phyloP scores from a whole-genome alignment of 2,797 vertebrate species.

The Gymnopithys bicolor region DNA sequence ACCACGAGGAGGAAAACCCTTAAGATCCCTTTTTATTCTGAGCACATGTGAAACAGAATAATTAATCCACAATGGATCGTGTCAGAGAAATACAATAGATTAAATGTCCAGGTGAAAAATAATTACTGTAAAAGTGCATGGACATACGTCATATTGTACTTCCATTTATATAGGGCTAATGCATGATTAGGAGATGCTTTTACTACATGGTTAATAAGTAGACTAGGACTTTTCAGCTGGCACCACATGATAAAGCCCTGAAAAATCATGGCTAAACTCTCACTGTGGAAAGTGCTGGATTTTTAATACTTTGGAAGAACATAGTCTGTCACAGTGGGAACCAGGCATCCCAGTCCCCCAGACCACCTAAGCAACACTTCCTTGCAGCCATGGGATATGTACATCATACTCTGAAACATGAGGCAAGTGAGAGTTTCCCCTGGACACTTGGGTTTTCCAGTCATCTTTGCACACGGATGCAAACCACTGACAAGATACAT shows the following conservation, averaged over 20 bases:
- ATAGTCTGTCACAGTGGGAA: not conserved
- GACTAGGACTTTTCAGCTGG: not conserved
- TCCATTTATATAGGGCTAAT: not conserved
- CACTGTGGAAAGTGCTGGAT: not conserved
- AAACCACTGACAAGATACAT: fast-evolving
- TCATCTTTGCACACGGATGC: not conserved
- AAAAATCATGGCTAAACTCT: not conserved
- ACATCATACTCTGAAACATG: not conserved
- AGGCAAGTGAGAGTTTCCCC: not conserved
- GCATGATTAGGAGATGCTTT: not conserved
- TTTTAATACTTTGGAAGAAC: not conserved
- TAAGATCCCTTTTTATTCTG: not conserved
- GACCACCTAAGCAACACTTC: not conserved
- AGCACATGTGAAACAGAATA: not conserved
- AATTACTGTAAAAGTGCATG: not conserved
- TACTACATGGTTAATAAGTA: not conserved
- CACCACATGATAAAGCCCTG: not conserved
- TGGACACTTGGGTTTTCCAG: not conserved
- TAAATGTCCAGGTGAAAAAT: slow-evolving; percentile 10
- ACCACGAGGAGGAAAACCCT: not conserved
- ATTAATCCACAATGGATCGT: not conserved
- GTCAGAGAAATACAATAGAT: not conserved
- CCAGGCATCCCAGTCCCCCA: not conserved
- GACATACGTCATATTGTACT: not conserved
- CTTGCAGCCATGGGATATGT: fast-evolving